Conservation (phyloP, 2,113 vertebrate species). For the Sinocyclocheilus anophthalmus region DNA sequence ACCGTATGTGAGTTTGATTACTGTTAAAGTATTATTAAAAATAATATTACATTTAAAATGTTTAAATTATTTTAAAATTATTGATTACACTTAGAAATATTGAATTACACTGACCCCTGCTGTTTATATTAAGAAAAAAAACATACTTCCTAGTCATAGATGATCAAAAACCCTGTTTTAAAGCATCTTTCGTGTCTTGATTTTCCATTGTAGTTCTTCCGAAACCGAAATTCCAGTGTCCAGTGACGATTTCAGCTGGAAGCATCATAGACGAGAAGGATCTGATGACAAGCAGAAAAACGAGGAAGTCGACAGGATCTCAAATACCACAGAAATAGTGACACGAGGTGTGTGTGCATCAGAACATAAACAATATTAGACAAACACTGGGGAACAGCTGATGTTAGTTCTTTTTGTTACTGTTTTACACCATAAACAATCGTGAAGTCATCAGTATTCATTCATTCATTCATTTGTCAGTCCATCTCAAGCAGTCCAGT, state of each 20-base stretch:
- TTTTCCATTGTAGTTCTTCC: slow-evolving; percentile 51
- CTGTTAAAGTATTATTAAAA: too few relatives aligned
- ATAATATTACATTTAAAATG: too few relatives aligned
- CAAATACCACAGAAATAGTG: slow-evolving; percentile 57
- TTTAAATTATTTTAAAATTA: too few relatives aligned
- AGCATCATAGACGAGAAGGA: slow-evolving; percentile 50
- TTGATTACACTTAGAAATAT: too few relatives aligned
- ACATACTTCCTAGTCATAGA: background rate
- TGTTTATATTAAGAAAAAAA: background rate
- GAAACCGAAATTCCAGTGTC: slow-evolving; percentile 60
- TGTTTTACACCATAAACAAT: too few relatives aligned
- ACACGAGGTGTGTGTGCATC: slow-evolving; percentile 37
- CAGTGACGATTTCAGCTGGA: slow-evolving; percentile 30
- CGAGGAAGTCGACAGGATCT: slow-evolving; percentile 56
- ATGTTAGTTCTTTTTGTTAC: too few relatives aligned
- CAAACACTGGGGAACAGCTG: too few relatives aligned
- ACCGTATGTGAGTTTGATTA: too few relatives aligned
- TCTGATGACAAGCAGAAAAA: background rate
- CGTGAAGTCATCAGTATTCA: too few relatives aligned
- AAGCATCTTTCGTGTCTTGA: background rate
- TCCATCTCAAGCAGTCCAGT: too few relatives aligned
- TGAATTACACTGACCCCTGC: background rate
- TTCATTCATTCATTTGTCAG: too few relatives aligned
- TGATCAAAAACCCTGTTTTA: background rate
- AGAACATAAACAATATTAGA: too few relatives aligned